phyloP scores from a whole-genome alignment of 2,888 invertebrate genomes.

The Aspidapion aeneum region DNA sequence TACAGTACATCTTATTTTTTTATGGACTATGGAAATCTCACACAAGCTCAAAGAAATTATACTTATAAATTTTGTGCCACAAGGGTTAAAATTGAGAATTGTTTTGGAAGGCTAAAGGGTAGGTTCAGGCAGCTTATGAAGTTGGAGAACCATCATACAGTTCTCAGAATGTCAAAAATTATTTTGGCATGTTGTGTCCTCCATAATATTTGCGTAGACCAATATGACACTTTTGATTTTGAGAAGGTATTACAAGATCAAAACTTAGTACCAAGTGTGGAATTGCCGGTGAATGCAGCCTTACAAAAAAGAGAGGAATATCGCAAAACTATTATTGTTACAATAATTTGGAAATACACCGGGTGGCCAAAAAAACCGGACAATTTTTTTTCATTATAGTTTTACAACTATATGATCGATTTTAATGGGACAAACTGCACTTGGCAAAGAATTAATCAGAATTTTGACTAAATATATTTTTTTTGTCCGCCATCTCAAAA shows the following conservation, averaged over 20 bases:
- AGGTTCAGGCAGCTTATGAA: constrained; percentile 27
- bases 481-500: too few relatives aligned
- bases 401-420: too few relatives aligned
- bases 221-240: constrained; percentile 22
- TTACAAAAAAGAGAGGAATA: not conserved
- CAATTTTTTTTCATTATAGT: too few relatives aligned
- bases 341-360: too few relatives aligned
- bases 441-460: too few relatives aligned
- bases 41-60: constrained; percentile 27
- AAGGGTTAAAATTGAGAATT: constrained; percentile 37
- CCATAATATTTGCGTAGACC: constrained; percentile 32
- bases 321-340: too few relatives aligned
- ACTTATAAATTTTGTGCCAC: constrained; percentile 33
- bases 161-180: constrained; percentile 28
- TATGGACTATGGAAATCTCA: constrained; percentile 33
- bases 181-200: constrained; percentile 32
- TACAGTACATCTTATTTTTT: too few relatives aligned
- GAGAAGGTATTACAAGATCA: not conserved
- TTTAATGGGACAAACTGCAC: too few relatives aligned
- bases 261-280: not conserved
- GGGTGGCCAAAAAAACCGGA: too few relatives aligned
- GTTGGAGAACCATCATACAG: constrained; percentile 18
- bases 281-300: not conserved
- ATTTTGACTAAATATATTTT: too few relatives aligned
- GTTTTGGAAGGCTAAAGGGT: constrained; percentile 34